phyloP scores from a whole-genome alignment of 2,888 invertebrate species.

The Homarus gammarus region DNA sequence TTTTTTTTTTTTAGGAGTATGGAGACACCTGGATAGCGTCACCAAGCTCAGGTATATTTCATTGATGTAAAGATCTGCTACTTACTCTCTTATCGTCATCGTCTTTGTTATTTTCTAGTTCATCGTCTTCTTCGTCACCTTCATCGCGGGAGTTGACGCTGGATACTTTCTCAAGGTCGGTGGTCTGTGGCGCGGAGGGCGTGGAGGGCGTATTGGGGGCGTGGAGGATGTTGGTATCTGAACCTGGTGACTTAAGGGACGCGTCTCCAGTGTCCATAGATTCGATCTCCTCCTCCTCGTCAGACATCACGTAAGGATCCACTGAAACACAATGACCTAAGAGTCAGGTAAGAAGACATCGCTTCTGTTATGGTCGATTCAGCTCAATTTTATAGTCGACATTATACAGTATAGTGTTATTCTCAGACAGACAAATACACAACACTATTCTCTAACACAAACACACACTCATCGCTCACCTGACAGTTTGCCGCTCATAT shows the following conservation, averaged over 20 bases:
- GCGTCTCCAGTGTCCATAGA: constrained; percentile 68
- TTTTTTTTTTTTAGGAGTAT: no score
- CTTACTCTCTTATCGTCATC: constrained; percentile 69
- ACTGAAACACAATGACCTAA: constrained; percentile 2
- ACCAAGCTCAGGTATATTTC: no score
- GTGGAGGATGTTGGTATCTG: constrained; percentile 51
- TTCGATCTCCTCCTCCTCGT: constrained; percentile 71
- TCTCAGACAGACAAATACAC: no score
- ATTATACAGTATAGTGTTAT: no score
- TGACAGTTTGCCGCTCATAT: constrained; percentile 81
- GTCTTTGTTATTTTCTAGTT: constrained; percentile 59
- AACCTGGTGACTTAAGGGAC: constrained; percentile 62
- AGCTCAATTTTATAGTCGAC: no score
- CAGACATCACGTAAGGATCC: constrained; percentile 73
- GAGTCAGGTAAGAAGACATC: background rate
- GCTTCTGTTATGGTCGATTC: background rate
- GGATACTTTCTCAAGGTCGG: constrained; percentile 69
- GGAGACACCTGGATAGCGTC: no score
- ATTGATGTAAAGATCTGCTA: no score
- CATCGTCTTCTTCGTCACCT: constrained; percentile 71
- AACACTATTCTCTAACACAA: no score
- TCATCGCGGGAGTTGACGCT: constrained; percentile 69
- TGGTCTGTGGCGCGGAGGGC: constrained; percentile 60
- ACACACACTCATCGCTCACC: constrained; percentile 35
- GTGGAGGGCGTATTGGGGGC: constrained; percentile 68